These are phyloP conservation scores for Helarctos malayanus DNA, from an alignment of 2,797 vertebrate species.

Conservation along the genomic window DNA sequence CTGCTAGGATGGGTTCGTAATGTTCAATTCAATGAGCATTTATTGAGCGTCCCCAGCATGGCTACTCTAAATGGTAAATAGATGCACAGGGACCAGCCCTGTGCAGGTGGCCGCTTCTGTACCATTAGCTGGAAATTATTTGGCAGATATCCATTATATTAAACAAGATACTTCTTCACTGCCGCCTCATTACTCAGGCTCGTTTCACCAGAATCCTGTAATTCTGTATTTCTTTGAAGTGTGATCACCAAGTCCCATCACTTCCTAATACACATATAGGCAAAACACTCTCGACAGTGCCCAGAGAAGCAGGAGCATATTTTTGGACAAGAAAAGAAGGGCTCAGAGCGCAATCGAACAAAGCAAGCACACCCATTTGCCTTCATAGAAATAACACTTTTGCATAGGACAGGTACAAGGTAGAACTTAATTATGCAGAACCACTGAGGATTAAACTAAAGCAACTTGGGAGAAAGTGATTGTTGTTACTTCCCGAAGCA, in stretches of 20 bases:
- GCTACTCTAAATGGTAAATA: background rate
- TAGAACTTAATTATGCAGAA: background rate
- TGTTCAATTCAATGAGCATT: background rate
- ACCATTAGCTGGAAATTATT: background rate
- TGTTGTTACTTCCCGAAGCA: background rate
- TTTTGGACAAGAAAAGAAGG: background rate
- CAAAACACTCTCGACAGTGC: background rate
- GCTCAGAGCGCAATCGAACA: background rate
- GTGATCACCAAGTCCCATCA: background rate
- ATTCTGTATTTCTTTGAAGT: constrained; percentile 12
- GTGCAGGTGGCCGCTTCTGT: background rate
- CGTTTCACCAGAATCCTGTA: constrained; percentile 4
- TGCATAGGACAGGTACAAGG: background rate
- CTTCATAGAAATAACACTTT: background rate
- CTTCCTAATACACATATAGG: background rate
- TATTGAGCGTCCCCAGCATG: background rate
- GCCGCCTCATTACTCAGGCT: background rate
- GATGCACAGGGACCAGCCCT: background rate
- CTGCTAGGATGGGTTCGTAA: background rate
- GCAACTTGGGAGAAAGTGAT: constrained; percentile 31
- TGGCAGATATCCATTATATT: background rate
- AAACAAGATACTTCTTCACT: constrained; percentile 29
- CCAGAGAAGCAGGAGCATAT: background rate
- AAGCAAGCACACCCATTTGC: background rate
- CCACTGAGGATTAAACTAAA: background rate